These are phyloP conservation scores for Eptesicus fuscus DNA, from an alignment of 2,113 vertebrate species.

Conservation along the genomic window DNA sequence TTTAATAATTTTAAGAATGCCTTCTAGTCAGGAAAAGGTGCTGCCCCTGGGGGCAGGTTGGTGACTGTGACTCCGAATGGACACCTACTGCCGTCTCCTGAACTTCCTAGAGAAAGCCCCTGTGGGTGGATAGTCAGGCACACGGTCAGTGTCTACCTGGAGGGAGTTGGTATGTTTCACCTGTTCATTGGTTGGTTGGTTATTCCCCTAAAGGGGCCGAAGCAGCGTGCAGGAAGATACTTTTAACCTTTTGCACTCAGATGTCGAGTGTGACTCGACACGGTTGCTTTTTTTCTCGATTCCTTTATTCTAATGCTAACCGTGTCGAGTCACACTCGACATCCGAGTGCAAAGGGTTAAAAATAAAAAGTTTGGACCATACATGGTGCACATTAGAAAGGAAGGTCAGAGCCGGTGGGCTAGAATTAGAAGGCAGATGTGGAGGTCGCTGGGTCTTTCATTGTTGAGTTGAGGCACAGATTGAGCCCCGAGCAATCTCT, in stretches of 20 bases:
- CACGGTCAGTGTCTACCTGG: background rate
- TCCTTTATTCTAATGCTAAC: too few relatives aligned
- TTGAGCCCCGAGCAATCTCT: background rate
- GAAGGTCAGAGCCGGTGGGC: background rate
- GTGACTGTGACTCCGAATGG: background rate
- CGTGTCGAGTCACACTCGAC: too few relatives aligned
- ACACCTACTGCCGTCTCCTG: background rate
- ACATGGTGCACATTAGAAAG: background rate
- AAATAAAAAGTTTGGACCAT: background rate
- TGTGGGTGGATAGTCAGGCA: background rate
- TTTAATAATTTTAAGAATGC: too few relatives aligned
- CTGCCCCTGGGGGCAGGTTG: conserved; percentile 4
- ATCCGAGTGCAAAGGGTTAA: too few relatives aligned
- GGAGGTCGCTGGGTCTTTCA: background rate
- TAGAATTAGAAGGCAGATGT: background rate
- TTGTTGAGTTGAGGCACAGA: background rate
- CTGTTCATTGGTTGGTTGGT: background rate
- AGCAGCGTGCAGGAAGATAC: background rate
- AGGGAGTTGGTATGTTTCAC: background rate
- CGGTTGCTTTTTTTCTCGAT: too few relatives aligned
- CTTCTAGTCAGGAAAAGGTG: background rate
- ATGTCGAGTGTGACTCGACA: too few relatives aligned
- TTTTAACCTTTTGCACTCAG: too few relatives aligned
- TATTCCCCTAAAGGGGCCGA: background rate
- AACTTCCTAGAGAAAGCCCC: background rate